Conservation (phyloP, 2,113 vertebrate species). For the Hydrolagus affinis region DNA sequence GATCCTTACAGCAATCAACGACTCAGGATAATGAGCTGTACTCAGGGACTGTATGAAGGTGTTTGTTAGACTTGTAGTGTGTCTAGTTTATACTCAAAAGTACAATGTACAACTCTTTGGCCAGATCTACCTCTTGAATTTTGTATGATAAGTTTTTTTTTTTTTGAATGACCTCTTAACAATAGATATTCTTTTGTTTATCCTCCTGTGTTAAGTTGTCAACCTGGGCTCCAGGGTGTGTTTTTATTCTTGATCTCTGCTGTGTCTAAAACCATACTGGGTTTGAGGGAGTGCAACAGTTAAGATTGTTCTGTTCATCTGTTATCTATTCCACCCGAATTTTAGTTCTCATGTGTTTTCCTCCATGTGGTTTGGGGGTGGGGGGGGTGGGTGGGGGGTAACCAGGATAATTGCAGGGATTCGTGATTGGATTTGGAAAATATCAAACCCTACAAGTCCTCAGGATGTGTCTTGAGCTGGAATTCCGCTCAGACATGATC, state of each 20-base stretch:
- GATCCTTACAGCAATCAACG: slow-evolving; percentile 19
- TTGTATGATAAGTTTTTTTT: slow-evolving; percentile 24
- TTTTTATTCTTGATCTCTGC: slow-evolving; percentile 17
- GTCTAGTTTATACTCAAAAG: slow-evolving; percentile 12
- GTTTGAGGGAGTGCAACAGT: slow-evolving; percentile 24
- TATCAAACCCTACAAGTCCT: too few species aligned
- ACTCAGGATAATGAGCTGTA: slow-evolving; percentile 31
- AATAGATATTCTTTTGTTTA: neutral
- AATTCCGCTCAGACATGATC: too few species aligned
- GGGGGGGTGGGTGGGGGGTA: too few species aligned
- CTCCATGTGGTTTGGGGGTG: too few species aligned
- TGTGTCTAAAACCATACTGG: neutral
- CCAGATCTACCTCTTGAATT: slow-evolving; percentile 27
- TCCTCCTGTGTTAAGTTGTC: slow-evolving; percentile 5
- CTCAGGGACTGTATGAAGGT: slow-evolving; percentile 32
- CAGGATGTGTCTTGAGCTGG: too few species aligned
- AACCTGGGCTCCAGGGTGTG: neutral
- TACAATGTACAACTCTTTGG: slow-evolving; percentile 20
- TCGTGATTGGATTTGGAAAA: too few species aligned
- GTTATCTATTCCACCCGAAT: too few species aligned
- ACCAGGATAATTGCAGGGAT: too few species aligned
- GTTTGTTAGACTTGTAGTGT: slow-evolving; percentile 20
- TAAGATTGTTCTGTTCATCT: too few species aligned
- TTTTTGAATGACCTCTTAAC: neutral
- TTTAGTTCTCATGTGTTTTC: too few species aligned